These are phyloP conservation scores for Eumacrocentrus americanus DNA, from an alignment of 2,888 invertebrate species.

Conservation along the genomic window DNA sequence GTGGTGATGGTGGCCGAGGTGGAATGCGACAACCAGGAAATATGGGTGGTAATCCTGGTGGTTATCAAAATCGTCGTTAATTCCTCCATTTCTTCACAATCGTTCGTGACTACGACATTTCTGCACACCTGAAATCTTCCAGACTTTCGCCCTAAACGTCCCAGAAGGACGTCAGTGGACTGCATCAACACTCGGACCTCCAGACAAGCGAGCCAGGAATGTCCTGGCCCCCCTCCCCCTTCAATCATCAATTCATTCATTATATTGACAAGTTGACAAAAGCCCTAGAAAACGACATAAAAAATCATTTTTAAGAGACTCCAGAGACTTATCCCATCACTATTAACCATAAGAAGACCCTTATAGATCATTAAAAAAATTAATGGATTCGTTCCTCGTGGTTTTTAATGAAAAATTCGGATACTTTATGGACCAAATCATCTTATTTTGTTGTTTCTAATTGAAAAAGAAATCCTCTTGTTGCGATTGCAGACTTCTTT, in stretches of 20 bases:
- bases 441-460: background rate
- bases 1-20: constrained; percentile 53
- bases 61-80: constrained; percentile 58
- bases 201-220: constrained; percentile 14
- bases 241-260: too few relatives aligned
- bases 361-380: too few relatives aligned
- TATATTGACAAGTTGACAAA: too few relatives aligned
- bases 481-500: constrained; percentile 36
- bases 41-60: constrained; percentile 51
- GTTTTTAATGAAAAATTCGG: too few relatives aligned
- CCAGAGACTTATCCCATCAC: too few relatives aligned
- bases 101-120: background rate
- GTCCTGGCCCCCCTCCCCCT: too few relatives aligned
- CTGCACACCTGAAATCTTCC: background rate
- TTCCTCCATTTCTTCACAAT: constrained; percentile 12
- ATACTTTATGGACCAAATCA: too few relatives aligned
- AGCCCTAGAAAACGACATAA: too few relatives aligned
- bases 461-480: constrained; percentile 25
- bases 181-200: constrained; percentile 26
- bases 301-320: too few relatives aligned
- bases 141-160: background rate
- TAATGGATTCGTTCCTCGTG: too few relatives aligned
- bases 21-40: constrained; percentile 56
- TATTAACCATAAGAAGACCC: too few relatives aligned
- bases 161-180: background rate